Conservation (phyloP, 2,888 invertebrate species). For the Sphaerophoria taeniata region DNA sequence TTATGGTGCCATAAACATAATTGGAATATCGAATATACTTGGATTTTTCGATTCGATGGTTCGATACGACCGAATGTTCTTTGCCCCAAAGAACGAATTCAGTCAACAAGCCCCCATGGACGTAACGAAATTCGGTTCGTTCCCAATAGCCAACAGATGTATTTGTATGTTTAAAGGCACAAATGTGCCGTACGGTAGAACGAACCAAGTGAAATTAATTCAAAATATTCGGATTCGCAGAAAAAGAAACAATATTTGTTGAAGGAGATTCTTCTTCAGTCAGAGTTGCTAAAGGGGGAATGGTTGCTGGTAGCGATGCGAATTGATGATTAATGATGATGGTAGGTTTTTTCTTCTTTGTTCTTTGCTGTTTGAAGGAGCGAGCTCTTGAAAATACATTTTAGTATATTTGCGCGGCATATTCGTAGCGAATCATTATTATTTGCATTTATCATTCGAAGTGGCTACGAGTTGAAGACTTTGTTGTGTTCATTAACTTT, state of each 20-base stretch:
- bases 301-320: constrained; percentile 64
- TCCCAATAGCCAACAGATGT: constrained; percentile 1
- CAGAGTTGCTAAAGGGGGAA: constrained; percentile 12
- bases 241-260: constrained; percentile 48
- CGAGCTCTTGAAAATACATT: constrained; percentile 22
- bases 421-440: constrained; percentile 64
- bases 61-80: constrained; percentile 31
- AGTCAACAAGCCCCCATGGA: constrained; percentile 4
- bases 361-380: not conserved
- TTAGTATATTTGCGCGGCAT: constrained; percentile 64
- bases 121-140: constrained; percentile 50
- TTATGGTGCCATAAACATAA: constrained; percentile 74
- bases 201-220: constrained; percentile 44
- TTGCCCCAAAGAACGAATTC: not conserved
- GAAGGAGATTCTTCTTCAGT: constrained; percentile 15
- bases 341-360: constrained; percentile 47
- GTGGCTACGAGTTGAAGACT: constrained; percentile 8
- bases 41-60: constrained; percentile 50
- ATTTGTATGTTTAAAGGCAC: too few species aligned
- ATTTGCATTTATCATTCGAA: constrained; percentile 67
- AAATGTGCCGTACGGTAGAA: not conserved
- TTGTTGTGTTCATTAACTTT: constrained; percentile 2
- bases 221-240: not conserved
- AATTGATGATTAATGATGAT: constrained; percentile 71
- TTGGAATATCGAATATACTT: constrained; percentile 73